Base-by-base conservation (phyloP, 2,113 vertebrate species). In the Pelobates fuscus region DNA sequence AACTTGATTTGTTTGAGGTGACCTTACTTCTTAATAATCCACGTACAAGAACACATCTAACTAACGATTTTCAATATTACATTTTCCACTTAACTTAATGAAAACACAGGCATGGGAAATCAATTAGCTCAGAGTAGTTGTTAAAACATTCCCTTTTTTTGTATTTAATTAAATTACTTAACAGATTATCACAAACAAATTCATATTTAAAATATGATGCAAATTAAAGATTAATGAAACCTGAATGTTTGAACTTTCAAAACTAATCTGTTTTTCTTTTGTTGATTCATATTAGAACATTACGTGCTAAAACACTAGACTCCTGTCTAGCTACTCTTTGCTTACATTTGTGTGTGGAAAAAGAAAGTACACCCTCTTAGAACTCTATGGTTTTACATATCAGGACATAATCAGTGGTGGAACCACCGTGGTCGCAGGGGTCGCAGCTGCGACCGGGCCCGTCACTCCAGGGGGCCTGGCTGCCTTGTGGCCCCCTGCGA, bases 221-320 rank as follows among this genome's bases (percentile, higher is more conserved):
- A 71, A 71, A 61, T 60, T 5, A 37, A 70, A 70, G 30, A 60
- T 41, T 46, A 71, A 61, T 61, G 37, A 59, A 44, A 27, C 27
- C 25, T 44, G 20, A n/a, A 15, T 27, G 23, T 71, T 67, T 60
- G 37, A 60, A 46, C 32, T 71, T 61, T 24, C 32, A 41, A 59
- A 59, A 25, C 55, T 20, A 59, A 70, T 70, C 24, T 37, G 8
- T 2, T 60, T 44, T 24, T 41, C 37, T 23, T 43, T 26, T 26
- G 58, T 61, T 29, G 25, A 25, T 5, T 61, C 26, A 61, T 27
- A 24, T 27, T 15, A 2, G 25, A 15, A 18, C 7, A 61, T 6
- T 2, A n/a, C n/a, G n/a, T n/a, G n/a, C n/a, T n/a, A n/a, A n/a
- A n/a, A n/a, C n/a, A n/a, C n/a, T n/a, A n/a, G n/a, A n/a, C n/a